phyloP scores from a whole-genome alignment of 2,888 invertebrate species.

The Hesperia comma region DNA sequence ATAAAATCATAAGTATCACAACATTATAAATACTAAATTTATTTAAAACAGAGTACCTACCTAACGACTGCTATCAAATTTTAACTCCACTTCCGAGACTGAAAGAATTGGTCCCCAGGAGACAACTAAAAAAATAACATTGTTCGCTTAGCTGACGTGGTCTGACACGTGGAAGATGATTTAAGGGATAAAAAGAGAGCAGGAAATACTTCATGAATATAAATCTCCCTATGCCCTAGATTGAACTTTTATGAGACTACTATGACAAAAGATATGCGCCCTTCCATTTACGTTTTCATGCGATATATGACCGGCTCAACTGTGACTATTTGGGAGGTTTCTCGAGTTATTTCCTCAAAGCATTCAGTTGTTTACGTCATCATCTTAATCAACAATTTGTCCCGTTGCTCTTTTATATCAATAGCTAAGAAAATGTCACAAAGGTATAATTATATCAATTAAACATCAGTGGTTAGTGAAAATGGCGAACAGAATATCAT shows the following conservation, averaged over 20 bases:
- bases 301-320: conserved; percentile 5
- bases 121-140: neutral
- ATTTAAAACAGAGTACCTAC: no score
- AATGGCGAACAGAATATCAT: no score
- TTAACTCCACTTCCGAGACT: no score
- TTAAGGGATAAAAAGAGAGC: conserved; percentile 37
- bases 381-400: neutral
- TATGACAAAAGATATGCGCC: conserved; percentile 26
- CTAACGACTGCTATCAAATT: no score
- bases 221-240: conserved; percentile 40
- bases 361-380: neutral
- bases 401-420: neutral
- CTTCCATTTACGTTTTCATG: conserved; percentile 15
- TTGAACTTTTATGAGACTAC: conserved; percentile 42
- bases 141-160: neutral
- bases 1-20: no score
- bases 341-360: conserved; percentile 2
- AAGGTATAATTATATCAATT: neutral
- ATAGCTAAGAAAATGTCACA: no score
- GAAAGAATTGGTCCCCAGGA: no score
- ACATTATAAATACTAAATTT: no score
- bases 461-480: no score
- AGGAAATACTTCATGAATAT: conserved; percentile 37
- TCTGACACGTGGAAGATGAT: neutral
- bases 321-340: conserved; percentile 3